Percentiles rank a stretch among this genome's conserved stretches.
Conservation (phyloP, 2,797 vertebrate species). For the Myotis pilosus region DNA sequence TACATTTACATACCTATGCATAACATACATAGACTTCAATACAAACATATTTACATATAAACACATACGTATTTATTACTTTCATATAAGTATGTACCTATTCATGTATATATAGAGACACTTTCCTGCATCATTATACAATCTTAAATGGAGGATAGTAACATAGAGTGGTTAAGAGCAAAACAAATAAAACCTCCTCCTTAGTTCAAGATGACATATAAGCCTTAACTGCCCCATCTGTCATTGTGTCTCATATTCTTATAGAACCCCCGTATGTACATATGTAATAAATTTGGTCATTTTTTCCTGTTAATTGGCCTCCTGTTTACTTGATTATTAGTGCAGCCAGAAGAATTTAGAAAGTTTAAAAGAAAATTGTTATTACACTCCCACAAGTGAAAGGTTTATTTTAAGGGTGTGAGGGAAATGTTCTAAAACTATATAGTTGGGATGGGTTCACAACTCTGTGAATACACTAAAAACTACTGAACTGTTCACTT, state of each 20-base stretch:
- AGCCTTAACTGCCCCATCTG: neutral
- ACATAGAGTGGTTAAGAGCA: neutral
- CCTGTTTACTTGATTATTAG: neutral
- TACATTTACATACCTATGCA: neutral
- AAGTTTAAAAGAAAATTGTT: neutral
- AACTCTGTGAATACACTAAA: too few relatives aligned
- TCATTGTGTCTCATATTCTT: neutral
- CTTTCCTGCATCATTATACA: neutral
- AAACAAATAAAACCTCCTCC: neutral
- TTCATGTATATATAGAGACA: neutral
- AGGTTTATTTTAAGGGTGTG: neutral
- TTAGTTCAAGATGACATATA: neutral
- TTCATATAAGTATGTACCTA: neutral
- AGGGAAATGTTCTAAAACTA: neutral
- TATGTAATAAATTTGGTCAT: neutral
- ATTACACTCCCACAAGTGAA: neutral
- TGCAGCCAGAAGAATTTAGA: neutral
- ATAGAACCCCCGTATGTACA: neutral
- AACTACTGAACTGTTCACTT: neutral
- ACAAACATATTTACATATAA: neutral
- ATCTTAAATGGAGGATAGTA: neutral
- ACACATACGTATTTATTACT: neutral
- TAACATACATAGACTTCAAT: neutral
- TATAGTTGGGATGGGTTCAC: neutral
- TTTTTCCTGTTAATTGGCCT: neutral